Base-by-base conservation (phyloP, 2,888 invertebrate genomes). In the Macrosiphum euphorbiae region DNA sequence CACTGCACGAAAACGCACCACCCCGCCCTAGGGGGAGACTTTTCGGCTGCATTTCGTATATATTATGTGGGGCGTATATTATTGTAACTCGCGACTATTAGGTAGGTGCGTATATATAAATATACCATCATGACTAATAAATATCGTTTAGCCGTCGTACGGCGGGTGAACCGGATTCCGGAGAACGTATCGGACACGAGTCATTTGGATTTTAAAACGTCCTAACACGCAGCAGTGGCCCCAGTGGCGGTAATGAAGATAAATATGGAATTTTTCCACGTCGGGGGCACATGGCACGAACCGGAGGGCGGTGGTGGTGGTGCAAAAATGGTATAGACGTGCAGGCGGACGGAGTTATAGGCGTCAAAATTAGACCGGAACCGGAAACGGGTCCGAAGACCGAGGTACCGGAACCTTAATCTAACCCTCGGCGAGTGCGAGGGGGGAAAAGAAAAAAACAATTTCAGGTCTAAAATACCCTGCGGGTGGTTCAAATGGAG, bases 291-390 rank as follows among this genome's bases (percentile, higher is more conserved):
- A n/a, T 47, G 28, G 20, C 44, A n/a, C 24, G 41, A 44, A 28
- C 35, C 35, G 7, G 20, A 11, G 84, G 84, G 52, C 1, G 41
- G 41, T 26, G 24, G 52, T 44, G 41, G 41, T 26, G 24, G 52
- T 44, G 89, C 58, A 58, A 58, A 89, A 89, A 44, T n/a, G 52
- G 44, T 47, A 28, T 47, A 28, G 28, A 28, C 61, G 58, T 55
- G n/a, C n/a, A n/a, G 55, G 41, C 11, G 67, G 26, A 26, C 41
- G 41, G 10, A 41, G 52, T 52, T 61, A 28, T 24, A 93, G 89
- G 89, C 89, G 92, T 93, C 89, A 85, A 93, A 93, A 93, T 93
- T 89, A 84, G 58, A 93, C 92, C 92, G 92, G 92, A 93, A 93
- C 92, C 55, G 92, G 92, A 93, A 93, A 93, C 89, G 92, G 35